Evolutionary conservation across 2,113 vertebrate genomes (phyloP).

Genomic region (Globicephala melas): DNA sequence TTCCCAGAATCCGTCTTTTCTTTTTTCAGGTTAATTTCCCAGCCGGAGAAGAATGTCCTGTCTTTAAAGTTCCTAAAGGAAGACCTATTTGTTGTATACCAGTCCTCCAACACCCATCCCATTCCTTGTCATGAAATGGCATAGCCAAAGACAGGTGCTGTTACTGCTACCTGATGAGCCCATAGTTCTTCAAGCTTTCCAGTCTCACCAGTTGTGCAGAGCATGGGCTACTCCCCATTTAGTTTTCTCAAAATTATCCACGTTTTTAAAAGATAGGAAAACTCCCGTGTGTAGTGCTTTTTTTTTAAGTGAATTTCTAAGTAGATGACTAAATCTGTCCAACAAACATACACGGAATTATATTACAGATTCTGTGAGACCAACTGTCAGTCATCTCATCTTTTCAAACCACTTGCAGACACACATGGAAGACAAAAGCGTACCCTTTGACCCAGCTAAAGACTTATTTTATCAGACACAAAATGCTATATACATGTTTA

Average conservation of each 20-base stretch:
- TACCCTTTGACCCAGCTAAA: not conserved
- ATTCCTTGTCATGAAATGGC: not conserved
- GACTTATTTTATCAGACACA: not conserved
- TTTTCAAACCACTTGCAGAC: not conserved
- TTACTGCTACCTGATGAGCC: not conserved
- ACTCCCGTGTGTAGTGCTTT: not conserved
- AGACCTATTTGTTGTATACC: not conserved
- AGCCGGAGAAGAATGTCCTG: not conserved
- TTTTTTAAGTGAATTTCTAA: not conserved
- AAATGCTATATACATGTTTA: not conserved
- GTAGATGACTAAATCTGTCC: not conserved
- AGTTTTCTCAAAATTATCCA: not conserved
- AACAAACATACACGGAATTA: not conserved
- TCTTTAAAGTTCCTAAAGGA: not conserved
- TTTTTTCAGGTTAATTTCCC: not conserved
- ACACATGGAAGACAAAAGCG: not conserved
- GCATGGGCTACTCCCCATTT: not conserved
- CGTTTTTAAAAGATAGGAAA: not conserved
- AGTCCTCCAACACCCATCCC: not conserved
- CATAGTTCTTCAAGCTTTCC: not conserved
- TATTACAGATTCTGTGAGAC: not conserved
- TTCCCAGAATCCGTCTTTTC: not conserved
- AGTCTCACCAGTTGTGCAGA: not conserved
- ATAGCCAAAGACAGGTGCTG: not conserved
- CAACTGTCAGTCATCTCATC: not conserved